These are phyloP conservation scores for Callyntrura guangdongensis DNA, from an alignment of 2,888 invertebrate genomes.

Conservation along the genomic window DNA sequence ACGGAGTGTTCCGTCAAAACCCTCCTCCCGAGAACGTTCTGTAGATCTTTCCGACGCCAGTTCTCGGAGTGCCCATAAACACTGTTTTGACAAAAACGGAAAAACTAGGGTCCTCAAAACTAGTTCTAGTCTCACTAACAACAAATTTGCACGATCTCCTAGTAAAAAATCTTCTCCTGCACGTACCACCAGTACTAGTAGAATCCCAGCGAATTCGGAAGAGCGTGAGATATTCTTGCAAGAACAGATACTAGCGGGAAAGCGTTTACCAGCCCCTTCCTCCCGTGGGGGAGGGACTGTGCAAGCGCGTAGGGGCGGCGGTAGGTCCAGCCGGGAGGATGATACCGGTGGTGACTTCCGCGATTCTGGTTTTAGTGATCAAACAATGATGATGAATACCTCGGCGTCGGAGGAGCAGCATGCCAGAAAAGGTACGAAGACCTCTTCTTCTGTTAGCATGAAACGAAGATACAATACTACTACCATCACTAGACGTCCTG, in stretches of 20 bases:
- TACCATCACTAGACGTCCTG: slow-evolving; percentile 76
- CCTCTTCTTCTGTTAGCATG: slow-evolving; percentile 76
- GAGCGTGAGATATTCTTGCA: slow-evolving; percentile 83
- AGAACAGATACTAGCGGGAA: slow-evolving; percentile 78
- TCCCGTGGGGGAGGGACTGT: slow-evolving; percentile 18
- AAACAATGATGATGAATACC: slow-evolving; percentile 63
- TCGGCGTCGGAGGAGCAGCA: slow-evolving; percentile 78
- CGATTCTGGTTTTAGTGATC: slow-evolving; percentile 81
- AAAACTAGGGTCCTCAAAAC: not conserved
- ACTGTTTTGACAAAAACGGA: slow-evolving; percentile 64
- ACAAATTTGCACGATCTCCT: slow-evolving; percentile 63
- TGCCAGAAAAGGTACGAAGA: slow-evolving; percentile 78
- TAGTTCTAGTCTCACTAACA: slow-evolving; percentile 57
- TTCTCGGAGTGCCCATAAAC: slow-evolving; percentile 67
- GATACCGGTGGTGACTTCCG: slow-evolving; percentile 68
- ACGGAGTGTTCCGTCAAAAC: slow-evolving; percentile 56
- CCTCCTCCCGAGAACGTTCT: slow-evolving; percentile 65
- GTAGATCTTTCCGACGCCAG: slow-evolving; percentile 66
- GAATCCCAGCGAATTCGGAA: slow-evolving; percentile 76
- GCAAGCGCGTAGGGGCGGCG: slow-evolving; percentile 11
- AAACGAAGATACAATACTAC: slow-evolving; percentile 72
- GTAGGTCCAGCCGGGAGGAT: slow-evolving; percentile 71
- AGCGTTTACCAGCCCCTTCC: slow-evolving; percentile 62
- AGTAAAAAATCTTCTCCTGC: slow-evolving; percentile 63
- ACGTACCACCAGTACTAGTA: slow-evolving; percentile 56